These are phyloP conservation scores for Cephonodes hylas DNA, from an alignment of 2,888 invertebrate genomes.

Conservation along the genomic window DNA sequence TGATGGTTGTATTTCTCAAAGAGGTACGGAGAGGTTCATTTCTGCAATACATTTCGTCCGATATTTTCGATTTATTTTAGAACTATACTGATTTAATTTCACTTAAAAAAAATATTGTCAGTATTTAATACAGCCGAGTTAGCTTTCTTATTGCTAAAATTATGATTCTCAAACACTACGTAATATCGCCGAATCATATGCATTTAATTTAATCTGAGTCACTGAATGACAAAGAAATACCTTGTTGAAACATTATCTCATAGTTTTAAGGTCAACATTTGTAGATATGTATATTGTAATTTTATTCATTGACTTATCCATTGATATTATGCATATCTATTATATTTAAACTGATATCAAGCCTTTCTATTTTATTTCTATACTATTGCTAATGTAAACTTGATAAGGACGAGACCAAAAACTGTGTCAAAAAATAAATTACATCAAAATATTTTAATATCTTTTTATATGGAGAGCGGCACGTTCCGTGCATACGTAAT, in stretches of 20 bases:
- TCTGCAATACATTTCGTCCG: too few relatives aligned
- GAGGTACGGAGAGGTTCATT: too few relatives aligned
- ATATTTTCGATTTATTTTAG: too few relatives aligned
- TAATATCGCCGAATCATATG: background rate
- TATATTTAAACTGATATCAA: too few relatives aligned
- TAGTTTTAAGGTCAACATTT: background rate
- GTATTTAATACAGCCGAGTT: background rate
- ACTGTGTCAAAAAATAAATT: background rate
- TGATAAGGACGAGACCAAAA: background rate
- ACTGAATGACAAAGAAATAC: background rate
- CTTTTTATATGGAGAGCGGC: background rate
- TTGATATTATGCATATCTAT: too few relatives aligned
- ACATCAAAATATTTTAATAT: background rate
- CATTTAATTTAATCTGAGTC: background rate
- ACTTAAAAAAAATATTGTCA: background rate
- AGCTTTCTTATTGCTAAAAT: background rate
- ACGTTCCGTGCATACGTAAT: background rate
- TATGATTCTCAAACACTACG: background rate
- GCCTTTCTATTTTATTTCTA: background rate
- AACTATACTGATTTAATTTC: background rate
- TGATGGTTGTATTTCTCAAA: too few relatives aligned
- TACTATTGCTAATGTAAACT: too few relatives aligned
- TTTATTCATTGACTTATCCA: too few relatives aligned
- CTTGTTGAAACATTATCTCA: background rate
- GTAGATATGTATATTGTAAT: too few relatives aligned